Percentiles rank a stretch among this genome's conserved stretches.
Evolutionary conservation across 2,113 vertebrate species (phyloP).

Genomic region (Pomatorhinus ruficollis): DNA sequence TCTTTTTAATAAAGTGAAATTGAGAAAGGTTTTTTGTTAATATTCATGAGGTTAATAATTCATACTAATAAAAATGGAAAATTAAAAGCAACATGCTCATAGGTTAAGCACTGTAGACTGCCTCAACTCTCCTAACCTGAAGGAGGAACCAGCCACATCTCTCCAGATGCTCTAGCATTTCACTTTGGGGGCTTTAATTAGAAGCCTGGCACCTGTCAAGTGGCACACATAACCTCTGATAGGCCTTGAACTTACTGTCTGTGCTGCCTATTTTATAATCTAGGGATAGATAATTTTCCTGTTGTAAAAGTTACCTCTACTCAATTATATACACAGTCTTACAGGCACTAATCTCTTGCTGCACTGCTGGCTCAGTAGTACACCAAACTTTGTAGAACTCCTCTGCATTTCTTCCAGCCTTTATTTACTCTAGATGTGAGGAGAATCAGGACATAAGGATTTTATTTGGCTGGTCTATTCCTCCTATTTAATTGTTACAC

Average conservation of each 20-base stretch:
- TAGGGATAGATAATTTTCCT: neutral
- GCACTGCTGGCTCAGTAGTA: neutral
- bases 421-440: neutral
- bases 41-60: constrained; percentile 48
- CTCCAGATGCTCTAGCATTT: neutral
- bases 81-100: constrained; percentile 38
- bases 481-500: neutral
- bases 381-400: neutral
- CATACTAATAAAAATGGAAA: constrained; percentile 55
- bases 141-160: neutral
- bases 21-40: constrained; percentile 19
- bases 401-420: neutral
- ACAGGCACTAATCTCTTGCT: neutral
- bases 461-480: neutral
- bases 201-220: neutral
- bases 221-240: neutral
- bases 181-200: neutral
- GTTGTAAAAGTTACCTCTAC: neutral
- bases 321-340: neutral
- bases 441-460: neutral
- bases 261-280: neutral
- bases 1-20: constrained; percentile 28
- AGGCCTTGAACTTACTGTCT: neutral
- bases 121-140: neutral
- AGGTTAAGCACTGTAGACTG: neutral